Base-by-base conservation (phyloP, 2,113 vertebrate species). In the Mustelus asterias region DNA sequence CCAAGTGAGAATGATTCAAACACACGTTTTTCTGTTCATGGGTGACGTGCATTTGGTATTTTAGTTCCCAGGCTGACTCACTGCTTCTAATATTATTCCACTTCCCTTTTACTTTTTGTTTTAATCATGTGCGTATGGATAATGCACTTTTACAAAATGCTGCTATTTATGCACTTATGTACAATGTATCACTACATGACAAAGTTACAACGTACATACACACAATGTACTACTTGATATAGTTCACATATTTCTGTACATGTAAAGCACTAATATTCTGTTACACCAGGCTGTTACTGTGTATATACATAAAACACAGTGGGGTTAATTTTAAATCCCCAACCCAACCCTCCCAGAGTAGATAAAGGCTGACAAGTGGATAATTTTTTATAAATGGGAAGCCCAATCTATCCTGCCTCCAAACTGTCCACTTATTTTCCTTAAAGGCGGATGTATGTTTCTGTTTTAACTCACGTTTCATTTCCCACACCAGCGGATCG, bases 1-100 rank as follows among this genome's bases (percentile, higher is more conserved):
- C 94, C 69, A 95, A 72, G 69, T 95, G 65, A 72, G 44, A 95
- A 44, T 48, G 94, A 95, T 54, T 95, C 94, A 93, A 67, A 65
- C 63, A 44, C 8, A 41, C 26, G 13, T 48, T 58, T 60, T 90
- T 33, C 24, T 48, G 69, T 44, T 54, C 41, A 54, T 48, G 89
- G n/a, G 58, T 65, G 24, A 44, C 1, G 41, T 76, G 41, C 13
- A 33, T 48, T 95, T 69, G 8, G 10, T 70, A 54, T 54, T 33
- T 24, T 72, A 72, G 44, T 72, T 65, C 41, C 41, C 41, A 72
- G 41, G 33, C 41, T 76, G 54, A 26, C 88, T 37, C 33, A n/a
- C 44, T 72, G 4, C 26, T 95, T 76, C 33, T 44, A 72, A 72
- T 13, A 48, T 54, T 16, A 76, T 95, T 95, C 26, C 11, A 48